These are phyloP conservation scores for Labeo calbasu DNA, from an alignment of 2,797 vertebrate species.

Conservation along the genomic window DNA sequence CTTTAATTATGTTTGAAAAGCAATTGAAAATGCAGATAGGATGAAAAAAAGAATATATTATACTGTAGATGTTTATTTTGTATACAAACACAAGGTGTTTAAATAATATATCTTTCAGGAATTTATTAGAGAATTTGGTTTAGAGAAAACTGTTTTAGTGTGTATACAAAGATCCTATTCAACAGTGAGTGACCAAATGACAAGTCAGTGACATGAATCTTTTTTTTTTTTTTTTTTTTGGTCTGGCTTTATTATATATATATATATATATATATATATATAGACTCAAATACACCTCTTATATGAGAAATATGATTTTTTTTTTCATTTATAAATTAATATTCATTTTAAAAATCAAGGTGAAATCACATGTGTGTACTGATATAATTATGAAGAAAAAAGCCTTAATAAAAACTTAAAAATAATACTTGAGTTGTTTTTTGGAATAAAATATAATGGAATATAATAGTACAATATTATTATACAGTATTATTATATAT, in stretches of 20 bases:
- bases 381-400: background rate
- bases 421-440: background rate
- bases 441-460: background rate
- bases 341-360: background rate
- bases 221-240: too few species aligned
- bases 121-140: background rate
- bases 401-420: background rate
- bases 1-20: constrained; percentile 69
- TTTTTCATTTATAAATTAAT: background rate
- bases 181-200: constrained; percentile 7
- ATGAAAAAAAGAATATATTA: constrained; percentile 13
- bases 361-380: background rate
- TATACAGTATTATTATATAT: too few species aligned
- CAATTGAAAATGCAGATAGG: constrained; percentile 26
- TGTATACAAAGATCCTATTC: background rate
- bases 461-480: too few species aligned
- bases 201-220: background rate
- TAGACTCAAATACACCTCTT: background rate
- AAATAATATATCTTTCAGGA: background rate
- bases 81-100: background rate
- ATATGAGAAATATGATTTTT: too few species aligned
- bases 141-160: background rate
- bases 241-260: background rate
- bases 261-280: background rate
- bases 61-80: background rate